Percentiles rank a stretch among this genome's conserved stretches.
phyloP scores from a whole-genome alignment of 1,140 invertebrate genomes.

The Steinernema khuongi region DNA sequence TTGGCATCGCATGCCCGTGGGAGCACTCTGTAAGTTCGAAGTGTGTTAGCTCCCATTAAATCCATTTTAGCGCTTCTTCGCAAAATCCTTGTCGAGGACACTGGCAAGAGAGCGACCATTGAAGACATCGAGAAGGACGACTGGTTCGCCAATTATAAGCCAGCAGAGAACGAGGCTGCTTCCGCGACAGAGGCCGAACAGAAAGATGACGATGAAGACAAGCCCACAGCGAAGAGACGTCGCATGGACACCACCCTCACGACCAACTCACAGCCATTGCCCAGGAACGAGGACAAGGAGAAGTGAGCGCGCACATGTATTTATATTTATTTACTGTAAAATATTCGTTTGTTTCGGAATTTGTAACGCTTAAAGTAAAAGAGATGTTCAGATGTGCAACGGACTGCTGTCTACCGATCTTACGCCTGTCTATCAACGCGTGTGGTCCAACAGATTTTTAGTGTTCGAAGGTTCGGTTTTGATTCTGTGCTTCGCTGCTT shows the following conservation, averaged over 20 bases:
- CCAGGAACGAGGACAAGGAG: background rate
- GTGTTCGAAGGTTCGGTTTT: too few species aligned
- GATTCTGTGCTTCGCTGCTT: too few species aligned
- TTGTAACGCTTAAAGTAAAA: too few species aligned
- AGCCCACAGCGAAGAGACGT: background rate
- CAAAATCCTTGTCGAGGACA: slow-evolving; percentile 24
- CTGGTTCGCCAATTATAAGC: slow-evolving; percentile 30
- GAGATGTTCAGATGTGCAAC: too few species aligned
- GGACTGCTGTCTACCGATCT: too few species aligned
- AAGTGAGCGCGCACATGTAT: too few species aligned
- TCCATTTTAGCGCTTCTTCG: slow-evolving; percentile 28
- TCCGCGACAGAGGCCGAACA: background rate
- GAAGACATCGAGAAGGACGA: slow-evolving; percentile 22
- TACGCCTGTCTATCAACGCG: too few species aligned
- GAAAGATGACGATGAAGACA: background rate
- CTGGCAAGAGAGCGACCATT: slow-evolving; percentile 20
- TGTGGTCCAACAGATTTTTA: too few species aligned
- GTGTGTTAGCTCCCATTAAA: background rate
- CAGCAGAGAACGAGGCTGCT: background rate
- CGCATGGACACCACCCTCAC: background rate
- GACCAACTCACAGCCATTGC: background rate
- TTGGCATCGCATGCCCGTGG: slow-evolving; percentile 32
- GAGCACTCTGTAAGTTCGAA: slow-evolving; percentile 32
- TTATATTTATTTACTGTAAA: too few species aligned
- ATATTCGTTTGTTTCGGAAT: too few species aligned